Evolutionary conservation across 2,797 vertebrate species (phyloP), one percentile per base, ranked within the genome.

Genomic region (Sylvia borin): DNA sequence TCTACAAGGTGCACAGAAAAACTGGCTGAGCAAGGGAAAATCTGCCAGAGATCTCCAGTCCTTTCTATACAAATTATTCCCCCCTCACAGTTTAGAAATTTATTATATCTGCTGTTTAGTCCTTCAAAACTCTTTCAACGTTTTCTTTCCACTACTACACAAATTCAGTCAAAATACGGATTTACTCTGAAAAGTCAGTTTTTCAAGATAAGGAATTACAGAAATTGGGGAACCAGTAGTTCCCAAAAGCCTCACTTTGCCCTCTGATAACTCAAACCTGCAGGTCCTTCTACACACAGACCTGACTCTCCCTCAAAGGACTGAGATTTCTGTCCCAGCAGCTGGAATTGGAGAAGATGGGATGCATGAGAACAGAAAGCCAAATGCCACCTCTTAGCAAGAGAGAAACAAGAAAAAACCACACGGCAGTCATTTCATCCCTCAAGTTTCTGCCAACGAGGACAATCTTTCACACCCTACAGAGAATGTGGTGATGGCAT

Each of bases 321-420:
- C 0, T 26, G 29, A 81, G 66, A 32, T n/a, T 40, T 47, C 71
- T 53, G 11, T 80, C 68, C 61, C 64, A 92, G 45, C 20, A 74
- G 40, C 38, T 57, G 51, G 40, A 87, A 74, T 0, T 57, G 68
- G 50, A 42, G 42, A 72, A 85, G 34, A n/a, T 51, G 74, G 24
- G 36, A n/a, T 47, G 14, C 2, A 16, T 13, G 16, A 93, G 31
- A 58, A 48, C 0, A 70, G 11, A 75, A 90, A 87, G 13, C 13
- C 36, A 57, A 42, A 53, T 19, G 14, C 19, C 42, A 80, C 45
- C 40, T 54, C 47, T 55, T 5, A 71, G 11, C 5, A 31, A 92
- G 26, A 0, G 0, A 71, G 20, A 2, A 7, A 67, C 40, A 0
- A 70, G 36, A n/a, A 75, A 66, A 61, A 67, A 2, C 3, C 4